Evolutionary conservation across 2,888 invertebrate species (phyloP).

Genomic region (Pristionchus entomophagus): DNA sequence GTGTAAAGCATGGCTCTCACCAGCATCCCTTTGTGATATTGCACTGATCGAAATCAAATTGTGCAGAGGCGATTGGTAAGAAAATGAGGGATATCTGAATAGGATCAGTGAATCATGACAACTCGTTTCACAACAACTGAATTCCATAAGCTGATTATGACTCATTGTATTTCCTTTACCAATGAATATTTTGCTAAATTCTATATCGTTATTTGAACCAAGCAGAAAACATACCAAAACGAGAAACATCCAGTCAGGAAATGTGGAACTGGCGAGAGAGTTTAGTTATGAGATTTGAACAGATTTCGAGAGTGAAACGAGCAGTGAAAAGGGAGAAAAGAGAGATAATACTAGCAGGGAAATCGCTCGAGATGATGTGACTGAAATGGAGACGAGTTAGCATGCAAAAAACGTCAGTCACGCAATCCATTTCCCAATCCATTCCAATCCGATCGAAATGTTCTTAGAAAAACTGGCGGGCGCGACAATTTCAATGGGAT

Average conservation of each 20-base stretch:
- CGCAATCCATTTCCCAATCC: background rate
- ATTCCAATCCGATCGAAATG: conserved; percentile 9
- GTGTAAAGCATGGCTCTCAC: conserved; percentile 34
- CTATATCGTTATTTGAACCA: background rate
- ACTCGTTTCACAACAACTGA: background rate
- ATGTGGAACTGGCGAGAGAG: background rate
- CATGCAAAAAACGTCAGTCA: background rate
- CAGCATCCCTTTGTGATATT: conserved; percentile 64
- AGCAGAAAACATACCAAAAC: background rate
- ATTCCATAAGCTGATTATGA: background rate
- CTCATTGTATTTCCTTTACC: background rate
- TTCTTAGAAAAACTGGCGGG: conserved; percentile 3
- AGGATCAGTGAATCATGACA: background rate
- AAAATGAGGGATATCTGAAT: conserved; percentile 38
- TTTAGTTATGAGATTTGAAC: conserved; percentile 25
- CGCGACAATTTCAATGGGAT: background rate
- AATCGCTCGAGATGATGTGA: conserved; percentile 21
- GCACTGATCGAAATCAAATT: conserved; percentile 56
- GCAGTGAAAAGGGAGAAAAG: conserved; percentile 10
- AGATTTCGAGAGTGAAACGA: conserved; percentile 24
- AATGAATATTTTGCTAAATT: too few species aligned
- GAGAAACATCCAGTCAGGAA: background rate
- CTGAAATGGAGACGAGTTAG: conserved; percentile 2
- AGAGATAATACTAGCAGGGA: background rate
- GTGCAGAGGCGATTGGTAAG: background rate